phyloP scores from a whole-genome alignment of 2,888 invertebrate genomes.

The Oasisia sp. region DNA sequence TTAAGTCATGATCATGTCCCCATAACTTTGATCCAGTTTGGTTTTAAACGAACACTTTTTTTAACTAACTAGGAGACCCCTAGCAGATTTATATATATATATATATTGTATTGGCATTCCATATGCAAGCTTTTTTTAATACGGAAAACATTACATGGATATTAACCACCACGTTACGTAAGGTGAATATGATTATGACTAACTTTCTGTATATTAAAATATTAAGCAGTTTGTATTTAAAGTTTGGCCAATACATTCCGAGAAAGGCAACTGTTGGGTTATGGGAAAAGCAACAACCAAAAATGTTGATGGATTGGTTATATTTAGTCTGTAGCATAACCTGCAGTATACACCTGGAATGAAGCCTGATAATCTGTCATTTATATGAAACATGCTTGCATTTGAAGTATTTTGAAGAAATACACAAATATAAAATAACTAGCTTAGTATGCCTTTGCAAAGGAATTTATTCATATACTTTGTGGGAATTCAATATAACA shows the following conservation, averaged over 20 bases:
- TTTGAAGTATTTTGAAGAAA: background rate
- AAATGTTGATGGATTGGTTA: background rate
- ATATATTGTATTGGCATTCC: background rate
- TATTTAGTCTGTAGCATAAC: background rate
- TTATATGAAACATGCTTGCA: background rate
- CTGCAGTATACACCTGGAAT: background rate
- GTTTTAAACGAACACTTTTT: background rate
- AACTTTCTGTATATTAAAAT: background rate
- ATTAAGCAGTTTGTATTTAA: background rate
- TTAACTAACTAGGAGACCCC: background rate
- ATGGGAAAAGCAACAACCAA: background rate
- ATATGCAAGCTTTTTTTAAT: background rate
- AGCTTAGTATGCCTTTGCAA: too few species aligned
- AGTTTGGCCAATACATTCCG: background rate
- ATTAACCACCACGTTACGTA: too few species aligned
- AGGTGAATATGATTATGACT: background rate
- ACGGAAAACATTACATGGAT: too few species aligned
- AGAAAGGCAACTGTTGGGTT: background rate
- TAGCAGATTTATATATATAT: background rate
- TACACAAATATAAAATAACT: too few species aligned
- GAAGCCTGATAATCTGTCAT: background rate
- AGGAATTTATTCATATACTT: too few species aligned
- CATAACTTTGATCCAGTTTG: background rate
- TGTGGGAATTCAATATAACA: too few species aligned
- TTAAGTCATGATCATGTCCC: background rate